Evolutionary conservation across 2,797 vertebrate genomes (phyloP), one percentile per base, ranked within the genome.

Genomic region (Galago senegalensis): DNA sequence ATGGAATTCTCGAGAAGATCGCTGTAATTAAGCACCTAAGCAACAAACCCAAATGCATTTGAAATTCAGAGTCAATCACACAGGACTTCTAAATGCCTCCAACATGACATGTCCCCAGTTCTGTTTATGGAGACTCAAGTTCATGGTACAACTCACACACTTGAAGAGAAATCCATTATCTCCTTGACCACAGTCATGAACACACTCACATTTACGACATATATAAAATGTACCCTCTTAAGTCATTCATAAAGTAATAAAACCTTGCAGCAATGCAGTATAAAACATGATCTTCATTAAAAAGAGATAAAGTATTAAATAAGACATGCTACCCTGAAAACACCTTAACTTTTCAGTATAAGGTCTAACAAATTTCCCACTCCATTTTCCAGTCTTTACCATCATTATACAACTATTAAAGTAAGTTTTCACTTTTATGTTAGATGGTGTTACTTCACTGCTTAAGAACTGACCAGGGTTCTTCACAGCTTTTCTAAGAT

Each of bases 111-210:
- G 8, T 65, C 20, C n/a, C 13, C 37, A 80, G 7, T 49, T 72
- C 77, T 89, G 8, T 63, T 81, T 85, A 70, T 9, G 43, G 21
- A 83, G 31, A 84, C 12, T 89, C 58, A n/a, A 87, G 29, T 60
- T 82, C 75, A 83, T 6, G n/a, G 25, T 31, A 85, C 53, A 94
- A 93, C 29, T 86, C 46, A 40, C 21, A 70, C 20, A 84, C n/a
- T 65, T 96, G 49, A 83, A 65, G 97, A 84, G 72, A 97, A 91
- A 94, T 37, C 49, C 53, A 77, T 82, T 70, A 72, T 76, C 27
- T 90, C 53, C 63, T 84, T 91, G 53, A 84, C 27, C n/a, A 92
- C 58, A 96, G 43, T 94, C 90, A 89, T 40, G 61, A 87, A 91
- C 40, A 84, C 14, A 85, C 17, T 87, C 72, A 88, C 37, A 92